Evolutionary conservation across 2,797 vertebrate genomes (phyloP).

Genomic region (Anableps anableps): DNA sequence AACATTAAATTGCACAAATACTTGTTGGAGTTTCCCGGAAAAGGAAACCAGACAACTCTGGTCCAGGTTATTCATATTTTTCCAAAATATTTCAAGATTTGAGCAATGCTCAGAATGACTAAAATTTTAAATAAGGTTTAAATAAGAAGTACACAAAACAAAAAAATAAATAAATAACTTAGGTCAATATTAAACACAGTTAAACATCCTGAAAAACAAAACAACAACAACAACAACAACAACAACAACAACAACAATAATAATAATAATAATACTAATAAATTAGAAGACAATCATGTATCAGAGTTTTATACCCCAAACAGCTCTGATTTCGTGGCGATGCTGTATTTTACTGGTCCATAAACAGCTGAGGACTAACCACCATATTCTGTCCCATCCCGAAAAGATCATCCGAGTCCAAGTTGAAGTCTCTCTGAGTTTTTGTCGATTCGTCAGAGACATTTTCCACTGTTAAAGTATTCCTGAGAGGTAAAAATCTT

Average conservation of each 20-base stretch:
- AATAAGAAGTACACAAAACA: constrained; percentile 16
- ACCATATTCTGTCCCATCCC: constrained; percentile 63
- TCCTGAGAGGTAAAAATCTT: constrained; percentile 75
- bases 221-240: neutral
- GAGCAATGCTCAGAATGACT: neutral
- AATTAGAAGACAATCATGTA: neutral
- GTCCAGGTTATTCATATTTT: neutral
- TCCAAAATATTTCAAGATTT: constrained; percentile 1
- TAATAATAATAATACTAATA: constrained; percentile 23
- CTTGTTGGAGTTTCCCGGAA: constrained; percentile 6
- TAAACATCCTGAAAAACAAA: constrained; percentile 8
- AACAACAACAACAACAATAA: too few relatives aligned
- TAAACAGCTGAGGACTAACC: constrained; percentile 74
- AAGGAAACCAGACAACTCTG: constrained; percentile 8
- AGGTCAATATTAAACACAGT: neutral
- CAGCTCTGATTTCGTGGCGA: neutral
- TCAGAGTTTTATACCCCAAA: neutral
- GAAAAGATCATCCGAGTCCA: constrained; percentile 77
- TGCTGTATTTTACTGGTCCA: constrained; percentile 44
- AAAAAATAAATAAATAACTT: constrained; percentile 65
- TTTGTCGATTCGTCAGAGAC: constrained; percentile 25
- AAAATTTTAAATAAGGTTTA: constrained; percentile 33
- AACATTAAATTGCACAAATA: constrained; percentile 22
- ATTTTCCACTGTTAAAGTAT: constrained; percentile 23
- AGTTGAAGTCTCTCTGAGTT: constrained; percentile 44